Conservation (phyloP, 2,113 vertebrate species). For the Gnathonemus echidnorhynchus region DNA sequence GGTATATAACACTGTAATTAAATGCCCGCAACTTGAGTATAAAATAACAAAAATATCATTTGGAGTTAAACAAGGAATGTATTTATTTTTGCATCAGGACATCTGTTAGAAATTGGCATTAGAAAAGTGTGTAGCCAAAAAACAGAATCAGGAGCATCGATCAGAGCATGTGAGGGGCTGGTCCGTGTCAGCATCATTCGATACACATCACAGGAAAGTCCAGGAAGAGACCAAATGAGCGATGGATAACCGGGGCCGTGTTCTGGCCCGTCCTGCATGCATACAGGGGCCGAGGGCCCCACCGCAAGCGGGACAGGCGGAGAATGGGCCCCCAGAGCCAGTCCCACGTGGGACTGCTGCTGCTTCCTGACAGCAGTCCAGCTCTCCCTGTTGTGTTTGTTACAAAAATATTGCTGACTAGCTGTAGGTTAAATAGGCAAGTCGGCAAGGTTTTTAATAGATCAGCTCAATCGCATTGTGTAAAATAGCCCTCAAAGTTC, state of each 20-base stretch:
- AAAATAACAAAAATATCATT: constrained; percentile 15
- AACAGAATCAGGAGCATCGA: constrained; percentile 41
- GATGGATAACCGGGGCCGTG: constrained; percentile 11
- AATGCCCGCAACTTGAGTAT: not conserved
- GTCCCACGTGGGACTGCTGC: not conserved
- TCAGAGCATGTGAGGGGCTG: constrained; percentile 29
- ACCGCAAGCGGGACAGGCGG: not conserved
- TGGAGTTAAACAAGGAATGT: constrained; percentile 51
- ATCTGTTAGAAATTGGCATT: constrained; percentile 62
- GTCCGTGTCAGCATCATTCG: constrained; percentile 25
- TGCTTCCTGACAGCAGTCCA: not conserved
- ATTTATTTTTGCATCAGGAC: constrained; percentile 67
- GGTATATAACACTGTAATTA: not conserved
- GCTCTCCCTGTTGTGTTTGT: not conserved
- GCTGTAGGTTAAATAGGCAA: not conserved
- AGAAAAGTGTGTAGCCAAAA: constrained; percentile 51
- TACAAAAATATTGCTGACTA: not conserved
- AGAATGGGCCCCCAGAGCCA: not conserved
- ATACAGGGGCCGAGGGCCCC: not conserved
- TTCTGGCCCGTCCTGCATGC: not conserved
- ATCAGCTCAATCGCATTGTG: not conserved
- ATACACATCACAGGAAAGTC: constrained; percentile 24
- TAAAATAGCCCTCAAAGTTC: constrained; percentile 21
- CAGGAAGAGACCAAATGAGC: constrained; percentile 29
- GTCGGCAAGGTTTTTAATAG: not conserved